Conservation (phyloP, 2,888 invertebrate genomes). For the Drosophila anceps region DNA sequence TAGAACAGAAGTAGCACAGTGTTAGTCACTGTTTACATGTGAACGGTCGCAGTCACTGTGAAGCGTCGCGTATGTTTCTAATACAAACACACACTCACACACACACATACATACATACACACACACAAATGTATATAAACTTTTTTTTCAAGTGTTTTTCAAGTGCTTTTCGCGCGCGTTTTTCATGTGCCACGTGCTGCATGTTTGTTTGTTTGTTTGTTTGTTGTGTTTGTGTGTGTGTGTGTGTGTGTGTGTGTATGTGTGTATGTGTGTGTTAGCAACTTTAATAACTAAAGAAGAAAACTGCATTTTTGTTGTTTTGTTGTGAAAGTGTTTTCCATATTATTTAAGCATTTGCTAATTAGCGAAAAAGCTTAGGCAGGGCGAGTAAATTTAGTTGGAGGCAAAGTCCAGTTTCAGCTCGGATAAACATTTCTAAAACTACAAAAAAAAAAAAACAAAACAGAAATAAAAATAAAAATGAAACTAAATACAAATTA, state of each 20-base stretch:
- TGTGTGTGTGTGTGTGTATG: slow-evolving; percentile 13
- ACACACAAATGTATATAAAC: background rate
- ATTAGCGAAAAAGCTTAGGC: background rate
- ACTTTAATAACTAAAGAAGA: slow-evolving; percentile 11
- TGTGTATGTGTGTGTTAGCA: slow-evolving; percentile 24
- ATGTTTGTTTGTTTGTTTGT: slow-evolving; percentile 42
- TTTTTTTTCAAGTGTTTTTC: slow-evolving; percentile 51
- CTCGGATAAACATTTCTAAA: background rate
- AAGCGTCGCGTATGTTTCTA: slow-evolving; percentile 48
- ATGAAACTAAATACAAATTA: slow-evolving; percentile 8
- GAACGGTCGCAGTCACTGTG: slow-evolving; percentile 25
- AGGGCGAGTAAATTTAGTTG: background rate
- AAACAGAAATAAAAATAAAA: background rate
- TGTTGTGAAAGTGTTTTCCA: slow-evolving; percentile 33
- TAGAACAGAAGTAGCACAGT: slow-evolving; percentile 10
- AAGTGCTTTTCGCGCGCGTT: slow-evolving; percentile 56
- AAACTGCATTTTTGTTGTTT: background rate
- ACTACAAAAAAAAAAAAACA: background rate
- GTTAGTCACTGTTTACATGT: slow-evolving; percentile 14
- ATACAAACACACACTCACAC: slow-evolving; percentile 7
- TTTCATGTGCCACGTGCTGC: slow-evolving; percentile 52
- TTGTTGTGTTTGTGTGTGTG: slow-evolving; percentile 38
- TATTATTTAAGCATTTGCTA: background rate
- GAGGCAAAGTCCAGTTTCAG: background rate
- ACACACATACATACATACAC: background rate